Percentiles rank a stretch among this genome's conserved stretches.
Evolutionary conservation across 2,888 invertebrate species (phyloP).

Genomic region (Pseudococcus viburni): DNA sequence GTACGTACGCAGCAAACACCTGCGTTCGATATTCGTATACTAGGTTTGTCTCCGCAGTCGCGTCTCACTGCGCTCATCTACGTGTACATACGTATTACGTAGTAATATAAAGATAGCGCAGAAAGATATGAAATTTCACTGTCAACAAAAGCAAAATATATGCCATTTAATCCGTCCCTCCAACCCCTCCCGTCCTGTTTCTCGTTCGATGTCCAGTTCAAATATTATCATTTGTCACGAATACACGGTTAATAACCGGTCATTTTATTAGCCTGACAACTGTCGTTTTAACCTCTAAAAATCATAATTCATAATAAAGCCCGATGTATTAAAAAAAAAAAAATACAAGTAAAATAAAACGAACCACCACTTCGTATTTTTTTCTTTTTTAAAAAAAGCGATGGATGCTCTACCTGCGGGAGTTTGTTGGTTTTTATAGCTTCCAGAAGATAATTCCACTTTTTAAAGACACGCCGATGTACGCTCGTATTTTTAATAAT

Average conservation of each 20-base stretch:
- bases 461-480: slow-evolving; percentile 64
- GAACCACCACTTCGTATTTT: background rate
- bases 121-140: slow-evolving; percentile 59
- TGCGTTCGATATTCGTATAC: background rate
- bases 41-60: too few species aligned
- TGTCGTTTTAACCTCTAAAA: slow-evolving; percentile 61
- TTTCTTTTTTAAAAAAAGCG: background rate
- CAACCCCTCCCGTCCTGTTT: background rate
- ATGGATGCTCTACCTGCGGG: slow-evolving; percentile 59
- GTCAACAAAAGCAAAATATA: slow-evolving; percentile 59
- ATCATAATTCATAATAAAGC: slow-evolving; percentile 64
- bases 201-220: slow-evolving; percentile 57
- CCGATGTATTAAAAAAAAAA: slow-evolving; percentile 37
- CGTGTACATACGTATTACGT: background rate
- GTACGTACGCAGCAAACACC: background rate
- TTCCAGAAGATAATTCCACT: slow-evolving; percentile 62
- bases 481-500: slow-evolving; percentile 65
- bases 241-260: slow-evolving; percentile 62
- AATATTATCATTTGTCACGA: slow-evolving; percentile 65
- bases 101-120: slow-evolving; percentile 21
- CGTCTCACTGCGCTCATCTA: background rate
- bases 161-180: slow-evolving; percentile 18
- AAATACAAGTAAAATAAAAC: background rate
- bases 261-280: slow-evolving; percentile 62
- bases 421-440: slow-evolving; percentile 65